phyloP scores from a whole-genome alignment of 2,113 vertebrate genomes.

The Triplophysa rosa region DNA sequence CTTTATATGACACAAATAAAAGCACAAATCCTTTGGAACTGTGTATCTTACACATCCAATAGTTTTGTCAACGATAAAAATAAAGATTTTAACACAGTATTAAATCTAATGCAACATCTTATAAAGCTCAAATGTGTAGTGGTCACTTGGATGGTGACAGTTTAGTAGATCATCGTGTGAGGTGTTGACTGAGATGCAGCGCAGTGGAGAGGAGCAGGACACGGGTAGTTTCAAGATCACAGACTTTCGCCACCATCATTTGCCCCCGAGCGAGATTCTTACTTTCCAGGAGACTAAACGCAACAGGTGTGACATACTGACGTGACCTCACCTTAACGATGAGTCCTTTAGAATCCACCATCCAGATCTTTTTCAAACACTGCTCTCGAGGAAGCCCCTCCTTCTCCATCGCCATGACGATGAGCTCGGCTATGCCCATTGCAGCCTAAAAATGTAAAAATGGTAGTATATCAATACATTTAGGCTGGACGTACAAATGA shows the following conservation, averaged over 20 bases:
- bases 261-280: background rate
- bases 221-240: background rate
- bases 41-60: background rate
- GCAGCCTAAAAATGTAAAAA: slow-evolving; percentile 80
- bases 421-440: slow-evolving; percentile 91
- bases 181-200: background rate
- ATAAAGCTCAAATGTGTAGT: background rate
- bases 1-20: background rate
- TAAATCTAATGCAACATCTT: too few relatives aligned
- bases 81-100: too few relatives aligned
- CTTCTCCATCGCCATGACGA: slow-evolving; percentile 95
- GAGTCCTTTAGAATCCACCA: slow-evolving; percentile 98
- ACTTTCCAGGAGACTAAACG: background rate
- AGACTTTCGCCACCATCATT: background rate
- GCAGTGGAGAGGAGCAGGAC: background rate
- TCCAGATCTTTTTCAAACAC: slow-evolving; percentile 88
- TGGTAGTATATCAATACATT: background rate
- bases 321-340: slow-evolving; percentile 86
- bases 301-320: background rate
- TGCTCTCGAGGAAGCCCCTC: slow-evolving; percentile 80
- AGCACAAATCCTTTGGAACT: background rate
- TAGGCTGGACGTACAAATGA: background rate
- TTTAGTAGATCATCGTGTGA: background rate
- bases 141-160: background rate
- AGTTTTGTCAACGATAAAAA: too few relatives aligned